Percentiles rank a stretch among this genome's conserved stretches.
Evolutionary conservation across 2,797 vertebrate genomes (phyloP).

Genomic region (Phrynocephalus forsythii): DNA sequence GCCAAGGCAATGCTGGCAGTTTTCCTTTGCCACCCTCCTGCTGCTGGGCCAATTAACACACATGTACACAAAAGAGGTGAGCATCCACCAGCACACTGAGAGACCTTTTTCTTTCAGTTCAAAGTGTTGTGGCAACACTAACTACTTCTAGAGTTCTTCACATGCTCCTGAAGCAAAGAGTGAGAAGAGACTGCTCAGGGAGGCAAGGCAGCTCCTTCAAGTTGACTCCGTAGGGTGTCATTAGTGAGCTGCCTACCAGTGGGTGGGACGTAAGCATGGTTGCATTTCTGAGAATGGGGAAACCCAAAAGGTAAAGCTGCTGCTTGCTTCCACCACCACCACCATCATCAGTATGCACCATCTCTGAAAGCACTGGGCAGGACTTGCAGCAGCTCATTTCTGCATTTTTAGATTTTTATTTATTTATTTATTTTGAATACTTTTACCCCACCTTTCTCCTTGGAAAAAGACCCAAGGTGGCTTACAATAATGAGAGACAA

Average conservation of each 20-base stretch:
- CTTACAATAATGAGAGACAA: too few relatives aligned
- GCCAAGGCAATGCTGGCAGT: background rate
- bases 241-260: background rate
- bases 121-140: background rate
- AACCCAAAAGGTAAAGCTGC: background rate
- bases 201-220: background rate
- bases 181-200: background rate
- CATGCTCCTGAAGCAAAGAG: background rate
- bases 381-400: too few relatives aligned
- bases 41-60: background rate
- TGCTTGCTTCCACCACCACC: too few relatives aligned
- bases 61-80: background rate
- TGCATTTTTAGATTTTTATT: too few relatives aligned
- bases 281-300: background rate
- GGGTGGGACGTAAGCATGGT: background rate
- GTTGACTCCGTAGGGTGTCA: too few relatives aligned
- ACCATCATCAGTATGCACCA: too few relatives aligned
- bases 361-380: too few relatives aligned
- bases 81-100: background rate
- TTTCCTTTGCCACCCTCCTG: conserved; percentile 15
- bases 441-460: too few relatives aligned
- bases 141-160: background rate
- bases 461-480: too few relatives aligned
- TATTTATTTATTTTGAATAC: too few relatives aligned
- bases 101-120: background rate